Conservation (phyloP, 2,113 vertebrate species). For the Hippopotamus amphibius region DNA sequence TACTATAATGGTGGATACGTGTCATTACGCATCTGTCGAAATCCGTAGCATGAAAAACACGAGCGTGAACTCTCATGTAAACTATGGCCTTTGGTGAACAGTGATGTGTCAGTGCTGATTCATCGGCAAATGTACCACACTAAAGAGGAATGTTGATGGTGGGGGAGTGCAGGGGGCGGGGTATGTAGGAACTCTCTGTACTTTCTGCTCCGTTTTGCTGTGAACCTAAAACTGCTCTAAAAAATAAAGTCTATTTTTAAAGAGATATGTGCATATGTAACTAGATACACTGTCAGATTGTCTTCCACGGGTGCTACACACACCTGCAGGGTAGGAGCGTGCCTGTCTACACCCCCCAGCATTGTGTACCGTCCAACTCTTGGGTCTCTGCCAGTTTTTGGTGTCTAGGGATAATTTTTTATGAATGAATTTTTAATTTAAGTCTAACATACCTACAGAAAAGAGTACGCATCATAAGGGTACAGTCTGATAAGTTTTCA, state of each 20-base stretch:
- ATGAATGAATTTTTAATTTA: conserved; percentile 9
- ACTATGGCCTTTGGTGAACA: neutral
- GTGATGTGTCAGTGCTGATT: neutral
- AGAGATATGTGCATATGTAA: neutral
- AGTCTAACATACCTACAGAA: conserved; percentile 43
- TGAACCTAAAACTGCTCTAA: conserved; percentile 24
- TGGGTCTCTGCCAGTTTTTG: neutral
- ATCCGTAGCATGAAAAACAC: neutral
- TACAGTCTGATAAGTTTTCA: neutral
- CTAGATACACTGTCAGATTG: neutral
- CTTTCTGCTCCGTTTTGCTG: neutral
- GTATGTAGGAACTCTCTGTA: neutral
- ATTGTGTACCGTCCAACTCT: neutral
- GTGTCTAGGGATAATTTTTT: neutral
- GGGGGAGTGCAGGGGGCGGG: no score
- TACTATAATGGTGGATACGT: neutral
- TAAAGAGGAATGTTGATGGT: neutral
- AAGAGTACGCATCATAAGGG: neutral
- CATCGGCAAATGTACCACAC: accelerated
- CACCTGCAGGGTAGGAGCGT: neutral
- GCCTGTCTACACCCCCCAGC: neutral
- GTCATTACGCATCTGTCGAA: neutral
- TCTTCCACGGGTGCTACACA: neutral
- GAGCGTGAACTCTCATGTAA: neutral
- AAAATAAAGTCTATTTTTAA: neutral